Conservation (phyloP, 2,797 vertebrate genomes). For the Gadopsis marmoratus region DNA sequence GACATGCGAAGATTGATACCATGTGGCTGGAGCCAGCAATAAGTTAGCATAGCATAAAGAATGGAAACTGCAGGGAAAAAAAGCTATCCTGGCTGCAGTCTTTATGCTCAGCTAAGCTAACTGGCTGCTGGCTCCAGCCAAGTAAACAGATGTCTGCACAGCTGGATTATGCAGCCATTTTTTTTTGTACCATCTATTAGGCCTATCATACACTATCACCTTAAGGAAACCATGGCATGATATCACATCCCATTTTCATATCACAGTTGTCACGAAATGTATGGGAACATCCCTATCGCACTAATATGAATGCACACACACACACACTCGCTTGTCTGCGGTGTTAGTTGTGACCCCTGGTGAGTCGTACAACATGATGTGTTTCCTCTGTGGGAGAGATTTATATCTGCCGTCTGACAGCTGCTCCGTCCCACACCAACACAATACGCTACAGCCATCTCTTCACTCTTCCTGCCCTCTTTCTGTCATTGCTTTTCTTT, state of each 20-base stretch:
- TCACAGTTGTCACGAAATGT: background rate
- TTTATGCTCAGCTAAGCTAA: background rate
- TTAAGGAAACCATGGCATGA: constrained; percentile 6
- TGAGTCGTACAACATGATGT: constrained; percentile 19
- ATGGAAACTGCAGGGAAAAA: background rate
- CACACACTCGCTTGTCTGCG: background rate
- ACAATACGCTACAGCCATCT: background rate
- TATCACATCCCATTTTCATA: background rate
- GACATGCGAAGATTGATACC: too few species aligned
- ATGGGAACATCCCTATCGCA: background rate
- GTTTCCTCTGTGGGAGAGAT: constrained; percentile 36
- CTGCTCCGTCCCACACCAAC: constrained; percentile 8
- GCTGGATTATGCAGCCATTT: background rate
- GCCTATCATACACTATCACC: background rate
- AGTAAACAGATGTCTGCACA: background rate
- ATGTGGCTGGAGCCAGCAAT: background rate
- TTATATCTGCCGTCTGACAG: constrained; percentile 32
- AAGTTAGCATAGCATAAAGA: background rate
- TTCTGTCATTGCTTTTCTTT: constrained; percentile 4
- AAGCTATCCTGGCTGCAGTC: background rate
- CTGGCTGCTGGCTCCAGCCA: background rate
- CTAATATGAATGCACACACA: background rate
- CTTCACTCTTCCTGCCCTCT: background rate
- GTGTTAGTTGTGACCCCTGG: constrained; percentile 16
- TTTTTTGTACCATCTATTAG: background rate